Evolutionary conservation across 2,113 vertebrate genomes (phyloP), one percentile per base, ranked within the genome.

Genomic region (Ovis canadensis): DNA sequence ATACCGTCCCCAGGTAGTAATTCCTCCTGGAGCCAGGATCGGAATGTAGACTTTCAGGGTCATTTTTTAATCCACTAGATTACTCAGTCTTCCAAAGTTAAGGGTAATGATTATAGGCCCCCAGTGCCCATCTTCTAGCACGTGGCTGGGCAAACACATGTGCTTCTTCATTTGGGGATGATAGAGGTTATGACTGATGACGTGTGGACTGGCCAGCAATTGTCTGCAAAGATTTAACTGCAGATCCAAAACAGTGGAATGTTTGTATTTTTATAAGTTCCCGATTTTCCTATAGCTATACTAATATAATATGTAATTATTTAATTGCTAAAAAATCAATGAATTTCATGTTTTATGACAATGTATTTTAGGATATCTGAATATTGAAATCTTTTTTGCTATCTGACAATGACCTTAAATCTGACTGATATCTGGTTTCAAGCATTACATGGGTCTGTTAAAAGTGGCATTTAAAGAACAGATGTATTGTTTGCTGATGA

Each of bases 401-500:
- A 0, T 94, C 81, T 97, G 95, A 98, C 62, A 97, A 85, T 92
- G 91, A 97, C 91, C 95, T 97, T 96, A 98, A 93, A 93, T 57
- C 84, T 98, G 80, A 98, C 52, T 31, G 86, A 96, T 93, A 93
- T 48, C 89, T 97, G 83, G 90, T 83, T 84, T 96, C 45, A 40
- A 95, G 82, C 31, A 94, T 77, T 97, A 85, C 60, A 94, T 23
- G 16, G 60, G 14, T 54, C 60, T 95, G 84, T 86, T 95, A 96
- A 98, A 96, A 98, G 25, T 91, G 91, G 31, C 78, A 94, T 97
- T 98, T 97, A 92, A 95, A 92, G 87, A 91, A 94, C 27, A 97
- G 83, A 97, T 97, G 97, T 95, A 96, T 74, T 97, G 48, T 98
- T 98, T 97, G 80, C 83, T 92, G 86, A 97, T 96, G 86, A 98